phyloP scores from a whole-genome alignment of 1,140 invertebrate species.

The Atopsyche davidsoni region DNA sequence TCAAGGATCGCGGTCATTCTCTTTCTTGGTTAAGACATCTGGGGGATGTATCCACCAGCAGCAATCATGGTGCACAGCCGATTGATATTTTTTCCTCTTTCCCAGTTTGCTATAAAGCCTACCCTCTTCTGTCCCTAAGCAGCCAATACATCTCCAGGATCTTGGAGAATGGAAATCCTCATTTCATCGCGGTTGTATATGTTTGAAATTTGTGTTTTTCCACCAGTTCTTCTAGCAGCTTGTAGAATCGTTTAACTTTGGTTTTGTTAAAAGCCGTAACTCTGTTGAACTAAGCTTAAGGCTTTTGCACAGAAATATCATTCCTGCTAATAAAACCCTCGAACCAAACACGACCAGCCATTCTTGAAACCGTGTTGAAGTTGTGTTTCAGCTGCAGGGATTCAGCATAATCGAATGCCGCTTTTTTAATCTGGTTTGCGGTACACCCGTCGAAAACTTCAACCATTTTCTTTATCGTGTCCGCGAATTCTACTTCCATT shows the following conservation, averaged over 20 bases:
- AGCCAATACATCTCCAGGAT: constrained; percentile 36
- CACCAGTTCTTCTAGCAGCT: constrained; percentile 33
- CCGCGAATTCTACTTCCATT: no score
- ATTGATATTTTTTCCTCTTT: constrained; percentile 35
- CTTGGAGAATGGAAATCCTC: constrained; percentile 41
- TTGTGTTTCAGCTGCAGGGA: background rate
- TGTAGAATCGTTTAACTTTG: constrained; percentile 36
- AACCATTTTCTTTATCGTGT: constrained; percentile 1
- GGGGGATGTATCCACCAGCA: constrained; percentile 32
- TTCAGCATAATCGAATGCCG: constrained; percentile 4
- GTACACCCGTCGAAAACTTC: background rate
- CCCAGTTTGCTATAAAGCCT: constrained; percentile 34
- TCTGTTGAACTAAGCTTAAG: constrained; percentile 33
- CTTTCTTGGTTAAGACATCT: constrained; percentile 35
- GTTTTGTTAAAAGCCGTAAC: constrained; percentile 33
- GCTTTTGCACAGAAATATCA: constrained; percentile 31
- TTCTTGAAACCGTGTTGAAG: background rate
- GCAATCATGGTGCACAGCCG: constrained; percentile 34
- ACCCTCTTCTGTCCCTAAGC: constrained; percentile 36
- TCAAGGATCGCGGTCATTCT: constrained; percentile 31
- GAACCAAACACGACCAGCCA: constrained; percentile 3
- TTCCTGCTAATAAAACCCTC: background rate
- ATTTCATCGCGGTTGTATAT: constrained; percentile 41
- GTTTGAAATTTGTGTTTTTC: constrained; percentile 33
- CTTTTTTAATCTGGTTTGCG: constrained; percentile 1